Evolutionary conservation across 2,888 invertebrate species (phyloP).

Genomic region (Cryptophagus acutangulus): DNA sequence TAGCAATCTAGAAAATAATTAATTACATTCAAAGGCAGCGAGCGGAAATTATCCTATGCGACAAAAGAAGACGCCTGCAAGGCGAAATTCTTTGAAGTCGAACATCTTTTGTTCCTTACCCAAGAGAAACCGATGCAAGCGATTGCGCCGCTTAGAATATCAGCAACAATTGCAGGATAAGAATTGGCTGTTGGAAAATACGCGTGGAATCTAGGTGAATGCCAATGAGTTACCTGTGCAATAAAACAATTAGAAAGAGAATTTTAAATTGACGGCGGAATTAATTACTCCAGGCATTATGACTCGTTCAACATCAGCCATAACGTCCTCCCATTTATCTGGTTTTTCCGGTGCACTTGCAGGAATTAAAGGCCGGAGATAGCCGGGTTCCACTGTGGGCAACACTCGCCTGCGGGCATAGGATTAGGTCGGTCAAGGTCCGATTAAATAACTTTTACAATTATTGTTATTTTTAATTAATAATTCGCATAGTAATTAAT

Average conservation of each 20-base stretch:
- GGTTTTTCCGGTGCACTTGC: conserved; percentile 76
- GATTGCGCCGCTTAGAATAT: conserved; percentile 91
- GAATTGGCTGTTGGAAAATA: conserved; percentile 93
- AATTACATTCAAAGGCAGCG: not conserved
- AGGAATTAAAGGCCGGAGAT: conserved; percentile 82
- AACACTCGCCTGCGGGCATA: conserved; percentile 64
- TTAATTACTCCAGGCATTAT: conserved; percentile 88
- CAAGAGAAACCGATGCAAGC: conserved; percentile 95
- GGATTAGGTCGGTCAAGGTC: conserved; percentile 25
- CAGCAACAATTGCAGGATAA: conserved; percentile 89
- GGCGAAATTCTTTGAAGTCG: not conserved
- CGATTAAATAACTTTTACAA: conserved; percentile 6
- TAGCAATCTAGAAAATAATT: conserved; percentile 67
- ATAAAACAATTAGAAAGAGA: conserved; percentile 11
- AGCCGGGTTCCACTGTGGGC: conserved; percentile 90
- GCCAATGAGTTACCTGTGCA: conserved; percentile 83
- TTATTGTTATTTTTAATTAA: too few species aligned
- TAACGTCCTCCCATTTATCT: conserved; percentile 86
- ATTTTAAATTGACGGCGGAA: not conserved
- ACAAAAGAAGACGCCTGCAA: not conserved
- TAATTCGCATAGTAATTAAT: too few species aligned
- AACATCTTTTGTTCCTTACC: conserved; percentile 56
- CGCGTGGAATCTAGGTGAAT: conserved; percentile 91
- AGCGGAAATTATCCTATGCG: conserved; percentile 9
- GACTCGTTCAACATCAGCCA: conserved; percentile 88